Percentiles rank a stretch among this genome's conserved stretches.
Conservation (phyloP, 2,797 vertebrate genomes). For the Acanthiza pusilla region DNA sequence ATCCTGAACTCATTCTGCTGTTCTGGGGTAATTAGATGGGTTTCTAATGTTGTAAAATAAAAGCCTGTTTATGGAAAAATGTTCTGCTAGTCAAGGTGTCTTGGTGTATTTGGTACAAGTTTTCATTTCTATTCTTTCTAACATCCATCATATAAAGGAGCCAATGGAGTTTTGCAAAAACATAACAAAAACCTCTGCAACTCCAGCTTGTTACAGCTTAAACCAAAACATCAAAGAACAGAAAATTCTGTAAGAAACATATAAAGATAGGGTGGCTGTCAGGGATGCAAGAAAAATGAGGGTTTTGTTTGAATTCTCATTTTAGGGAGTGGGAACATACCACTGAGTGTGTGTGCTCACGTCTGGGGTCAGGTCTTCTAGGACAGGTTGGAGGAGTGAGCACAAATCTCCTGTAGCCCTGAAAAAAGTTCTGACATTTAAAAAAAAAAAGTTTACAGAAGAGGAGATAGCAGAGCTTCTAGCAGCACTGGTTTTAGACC, state of each 20-base stretch:
- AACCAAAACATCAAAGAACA: neutral
- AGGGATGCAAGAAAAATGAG: neutral
- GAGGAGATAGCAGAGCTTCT: neutral
- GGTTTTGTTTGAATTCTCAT: neutral
- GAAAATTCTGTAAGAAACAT: neutral
- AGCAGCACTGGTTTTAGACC: neutral
- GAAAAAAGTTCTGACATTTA: neutral
- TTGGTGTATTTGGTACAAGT: neutral
- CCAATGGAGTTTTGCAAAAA: neutral
- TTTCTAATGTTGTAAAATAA: constrained; percentile 14
- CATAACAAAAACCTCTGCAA: neutral
- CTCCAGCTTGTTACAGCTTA: neutral
- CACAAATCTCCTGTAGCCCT: neutral
- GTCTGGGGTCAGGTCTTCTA: neutral
- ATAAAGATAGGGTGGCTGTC: neutral
- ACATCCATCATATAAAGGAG: neutral
- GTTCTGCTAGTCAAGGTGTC: neutral
- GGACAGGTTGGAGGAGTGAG: neutral
- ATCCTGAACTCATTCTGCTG: constrained; percentile 28
- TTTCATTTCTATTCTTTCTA: neutral
- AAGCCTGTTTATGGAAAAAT: neutral
- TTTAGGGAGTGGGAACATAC: rapidly evolving
- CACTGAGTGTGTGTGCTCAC: rapidly evolving
- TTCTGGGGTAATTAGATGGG: constrained; percentile 15
- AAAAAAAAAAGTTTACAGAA: neutral